phyloP scores from a whole-genome alignment of 2,113 vertebrate species.

The Corythornis vintsioides region DNA sequence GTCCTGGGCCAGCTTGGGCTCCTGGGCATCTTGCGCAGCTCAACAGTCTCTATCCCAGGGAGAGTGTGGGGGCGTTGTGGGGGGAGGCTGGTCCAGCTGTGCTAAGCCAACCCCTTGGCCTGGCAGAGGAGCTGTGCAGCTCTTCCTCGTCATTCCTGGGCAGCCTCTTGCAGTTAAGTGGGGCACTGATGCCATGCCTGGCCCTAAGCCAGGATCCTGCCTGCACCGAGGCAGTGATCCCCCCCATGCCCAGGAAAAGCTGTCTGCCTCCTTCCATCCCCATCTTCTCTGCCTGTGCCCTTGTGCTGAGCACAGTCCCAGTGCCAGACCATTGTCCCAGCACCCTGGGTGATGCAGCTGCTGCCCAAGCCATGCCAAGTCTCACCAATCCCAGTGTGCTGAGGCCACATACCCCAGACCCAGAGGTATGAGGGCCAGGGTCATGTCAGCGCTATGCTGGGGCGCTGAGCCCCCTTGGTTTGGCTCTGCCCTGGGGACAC shows the following conservation, averaged over 20 bases:
- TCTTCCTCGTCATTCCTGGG: neutral
- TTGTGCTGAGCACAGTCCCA: neutral
- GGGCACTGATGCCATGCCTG: conserved; percentile 43
- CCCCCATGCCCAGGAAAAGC: neutral
- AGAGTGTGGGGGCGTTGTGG: rapidly evolving
- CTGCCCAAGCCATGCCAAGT: neutral
- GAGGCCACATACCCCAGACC: neutral
- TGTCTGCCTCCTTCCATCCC: neutral
- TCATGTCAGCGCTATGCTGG: neutral
- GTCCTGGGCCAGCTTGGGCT: neutral
- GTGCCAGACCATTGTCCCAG: no score
- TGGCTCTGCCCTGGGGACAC: neutral
- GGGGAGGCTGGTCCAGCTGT: neutral
- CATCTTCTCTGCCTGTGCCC: neutral
- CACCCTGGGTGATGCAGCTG: neutral
- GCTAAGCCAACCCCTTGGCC: neutral
- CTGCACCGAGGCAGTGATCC: neutral
- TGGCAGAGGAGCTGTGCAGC: neutral
- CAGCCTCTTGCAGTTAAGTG: conserved; percentile 38
- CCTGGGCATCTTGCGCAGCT: neutral
- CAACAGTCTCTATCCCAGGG: neutral
- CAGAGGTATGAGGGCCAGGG: no score
- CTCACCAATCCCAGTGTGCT: rapidly evolving
- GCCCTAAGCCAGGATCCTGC: neutral
- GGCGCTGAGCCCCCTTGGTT: rapidly evolving